Percentiles rank a stretch among this genome's conserved stretches.
phyloP scores from a whole-genome alignment of 2,888 invertebrate species.

The Synergus japonicus region DNA sequence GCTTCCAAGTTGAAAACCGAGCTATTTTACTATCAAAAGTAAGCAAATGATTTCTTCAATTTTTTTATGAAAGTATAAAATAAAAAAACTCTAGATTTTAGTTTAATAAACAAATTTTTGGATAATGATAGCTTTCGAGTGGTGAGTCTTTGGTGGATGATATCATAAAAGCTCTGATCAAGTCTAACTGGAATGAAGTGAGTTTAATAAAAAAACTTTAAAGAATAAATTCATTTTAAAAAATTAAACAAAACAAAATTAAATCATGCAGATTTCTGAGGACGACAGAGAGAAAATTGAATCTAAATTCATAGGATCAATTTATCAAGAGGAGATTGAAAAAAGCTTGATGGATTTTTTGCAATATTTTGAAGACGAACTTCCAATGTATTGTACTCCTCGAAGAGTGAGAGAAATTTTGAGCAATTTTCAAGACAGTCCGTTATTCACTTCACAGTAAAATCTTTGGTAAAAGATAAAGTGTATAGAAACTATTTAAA shows the following conservation, averaged over 20 bases:
- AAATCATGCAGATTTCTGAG: constrained; percentile 56
- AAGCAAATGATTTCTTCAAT: constrained; percentile 29
- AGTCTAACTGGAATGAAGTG: constrained; percentile 60
- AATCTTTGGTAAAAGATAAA: neutral
- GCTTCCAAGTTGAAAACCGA: constrained; percentile 72
- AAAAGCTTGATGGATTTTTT: constrained; percentile 62
- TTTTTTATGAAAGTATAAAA: neutral
- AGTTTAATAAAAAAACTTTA: constrained; percentile 41
- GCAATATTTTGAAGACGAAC: constrained; percentile 58
- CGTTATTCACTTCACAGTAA: constrained; percentile 45
- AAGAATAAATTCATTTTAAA: neutral
- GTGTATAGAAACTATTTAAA: neutral
- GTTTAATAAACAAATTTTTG: constrained; percentile 23
- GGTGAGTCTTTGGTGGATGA: constrained; percentile 58
- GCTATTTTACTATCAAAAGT: constrained; percentile 60
- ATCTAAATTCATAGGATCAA: constrained; percentile 58
- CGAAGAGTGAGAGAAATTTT: constrained; percentile 56
- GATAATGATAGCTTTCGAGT: neutral
- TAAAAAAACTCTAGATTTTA: neutral
- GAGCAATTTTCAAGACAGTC: constrained; percentile 51
- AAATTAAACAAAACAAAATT: neutral
- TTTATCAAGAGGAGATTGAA: constrained; percentile 62
- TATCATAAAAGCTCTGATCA: constrained; percentile 50
- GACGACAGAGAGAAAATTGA: constrained; percentile 56
- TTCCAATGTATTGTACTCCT: constrained; percentile 65